Percentiles rank a stretch among this genome's conserved stretches.
phyloP scores from a whole-genome alignment of 2,888 invertebrate species.

The Anarsia innoxiella region DNA sequence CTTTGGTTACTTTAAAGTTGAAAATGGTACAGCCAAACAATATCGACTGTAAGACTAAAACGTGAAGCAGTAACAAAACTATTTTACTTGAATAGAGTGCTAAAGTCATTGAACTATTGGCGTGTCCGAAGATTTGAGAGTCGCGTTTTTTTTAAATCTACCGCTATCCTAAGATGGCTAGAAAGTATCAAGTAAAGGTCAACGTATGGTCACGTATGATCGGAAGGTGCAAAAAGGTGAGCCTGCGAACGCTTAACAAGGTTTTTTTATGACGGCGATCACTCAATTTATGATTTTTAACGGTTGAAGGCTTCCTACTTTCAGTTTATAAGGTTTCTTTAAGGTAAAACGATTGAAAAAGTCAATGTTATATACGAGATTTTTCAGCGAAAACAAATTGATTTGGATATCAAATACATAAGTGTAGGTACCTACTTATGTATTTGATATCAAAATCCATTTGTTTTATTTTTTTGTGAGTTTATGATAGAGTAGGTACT shows the following conservation, averaged over 20 bases:
- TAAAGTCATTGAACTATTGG: constrained; percentile 4
- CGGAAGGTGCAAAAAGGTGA: constrained; percentile 10
- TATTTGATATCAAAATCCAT: too few species aligned
- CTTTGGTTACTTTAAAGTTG: neutral
- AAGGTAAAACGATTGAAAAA: too few species aligned
- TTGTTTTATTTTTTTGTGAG: too few species aligned
- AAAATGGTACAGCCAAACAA: neutral
- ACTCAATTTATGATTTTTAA: too few species aligned
- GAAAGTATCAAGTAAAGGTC: constrained; percentile 12
- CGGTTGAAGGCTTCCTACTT: too few species aligned
- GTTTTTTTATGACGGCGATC: too few species aligned
- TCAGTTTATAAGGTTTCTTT: too few species aligned
- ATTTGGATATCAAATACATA: too few species aligned
- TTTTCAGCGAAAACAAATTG: too few species aligned
- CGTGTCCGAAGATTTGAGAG: neutral
- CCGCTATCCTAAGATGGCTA: neutral
- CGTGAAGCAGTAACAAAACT: constrained; percentile 41
- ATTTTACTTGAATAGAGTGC: constrained; percentile 53
- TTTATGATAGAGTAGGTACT: too few species aligned
- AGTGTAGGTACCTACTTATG: too few species aligned
- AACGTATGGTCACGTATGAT: constrained; percentile 4
- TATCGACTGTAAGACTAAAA: constrained; percentile 41
- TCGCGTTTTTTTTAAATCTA: neutral
- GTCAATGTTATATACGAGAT: too few species aligned
- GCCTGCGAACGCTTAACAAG: constrained; percentile 4